A percentile compares a stretch with the other conserved stretches of the same genome.
Evolutionary conservation across 2,888 invertebrate genomes (phyloP).

Genomic region (Monopis laevigella): DNA sequence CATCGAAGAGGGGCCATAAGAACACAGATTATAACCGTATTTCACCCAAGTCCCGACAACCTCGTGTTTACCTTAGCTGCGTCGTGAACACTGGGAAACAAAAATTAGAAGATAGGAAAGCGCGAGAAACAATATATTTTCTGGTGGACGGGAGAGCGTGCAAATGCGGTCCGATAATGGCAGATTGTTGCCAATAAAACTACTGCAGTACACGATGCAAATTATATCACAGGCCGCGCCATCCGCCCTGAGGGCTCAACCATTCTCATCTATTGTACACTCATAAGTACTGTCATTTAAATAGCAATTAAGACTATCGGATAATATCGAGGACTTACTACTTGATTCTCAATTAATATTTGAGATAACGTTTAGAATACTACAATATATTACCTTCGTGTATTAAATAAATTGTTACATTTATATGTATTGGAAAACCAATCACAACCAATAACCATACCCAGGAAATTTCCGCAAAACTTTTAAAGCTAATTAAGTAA

Average conservation of each 20-base stretch:
- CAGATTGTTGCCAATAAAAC: slow-evolving; percentile 48
- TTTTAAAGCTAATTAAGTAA: slow-evolving; percentile 3
- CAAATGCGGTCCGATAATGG: slow-evolving; percentile 42
- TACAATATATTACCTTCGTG: too few relatives aligned
- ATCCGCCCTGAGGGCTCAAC: slow-evolving; percentile 25
- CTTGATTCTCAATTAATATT: too few relatives aligned
- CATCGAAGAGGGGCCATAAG: slow-evolving; percentile 14
- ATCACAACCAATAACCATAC: too few relatives aligned
- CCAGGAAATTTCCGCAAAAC: too few relatives aligned
- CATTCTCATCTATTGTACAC: slow-evolving; percentile 18
- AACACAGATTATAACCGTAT: slow-evolving; percentile 19
- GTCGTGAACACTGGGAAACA: slow-evolving; percentile 11
- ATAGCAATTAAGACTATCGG: too few relatives aligned
- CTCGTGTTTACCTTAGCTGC: slow-evolving; percentile 15
- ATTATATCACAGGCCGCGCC: slow-evolving; percentile 34
- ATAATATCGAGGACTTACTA: too few relatives aligned
- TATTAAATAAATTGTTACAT: too few relatives aligned
- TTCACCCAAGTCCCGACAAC: slow-evolving; percentile 18
- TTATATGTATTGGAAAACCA: too few relatives aligned
- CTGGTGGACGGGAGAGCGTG: slow-evolving; percentile 34
- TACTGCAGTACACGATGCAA: slow-evolving; percentile 42
- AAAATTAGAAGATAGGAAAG: slow-evolving; percentile 22
- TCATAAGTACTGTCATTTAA: too few relatives aligned
- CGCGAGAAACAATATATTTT: slow-evolving; percentile 34
- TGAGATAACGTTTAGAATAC: too few relatives aligned